Percentiles rank a stretch among this genome's conserved stretches.
phyloP scores from a whole-genome alignment of 2,113 vertebrate species.

The Rhegmatorhina hoffmannsi region DNA sequence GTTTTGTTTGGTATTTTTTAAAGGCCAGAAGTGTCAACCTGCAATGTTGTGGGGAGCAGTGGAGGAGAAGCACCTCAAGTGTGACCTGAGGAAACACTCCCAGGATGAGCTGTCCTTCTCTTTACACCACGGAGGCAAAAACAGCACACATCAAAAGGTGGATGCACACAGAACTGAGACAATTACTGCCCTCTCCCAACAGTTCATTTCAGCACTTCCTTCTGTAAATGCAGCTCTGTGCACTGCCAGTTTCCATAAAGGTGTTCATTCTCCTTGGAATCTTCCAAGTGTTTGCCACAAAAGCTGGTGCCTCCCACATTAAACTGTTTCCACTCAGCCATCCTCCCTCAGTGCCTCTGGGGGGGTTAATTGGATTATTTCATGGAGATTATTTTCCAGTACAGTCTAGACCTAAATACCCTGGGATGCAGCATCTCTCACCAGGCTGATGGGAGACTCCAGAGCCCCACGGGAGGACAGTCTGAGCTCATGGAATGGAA shows the following conservation, averaged over 20 bases:
- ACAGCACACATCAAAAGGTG: neutral
- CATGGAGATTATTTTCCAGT: neutral
- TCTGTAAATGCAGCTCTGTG: neutral
- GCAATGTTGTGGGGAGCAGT: neutral
- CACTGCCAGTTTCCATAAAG: neutral
- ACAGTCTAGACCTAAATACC: neutral
- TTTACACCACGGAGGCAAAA: rapidly evolving
- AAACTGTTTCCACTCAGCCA: neutral
- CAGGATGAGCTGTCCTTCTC: neutral
- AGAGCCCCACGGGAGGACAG: rapidly evolving
- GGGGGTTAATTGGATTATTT: neutral
- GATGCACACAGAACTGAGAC: neutral
- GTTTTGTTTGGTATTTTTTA: neutral
- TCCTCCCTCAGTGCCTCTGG: neutral
- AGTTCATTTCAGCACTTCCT: neutral
- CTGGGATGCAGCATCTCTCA: neutral
- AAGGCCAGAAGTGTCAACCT: neutral
- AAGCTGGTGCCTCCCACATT: neutral
- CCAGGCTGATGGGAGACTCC: neutral
- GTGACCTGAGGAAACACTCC: neutral
- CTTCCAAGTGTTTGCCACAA: neutral
- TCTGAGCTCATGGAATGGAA: rapidly evolving
- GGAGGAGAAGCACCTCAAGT: neutral
- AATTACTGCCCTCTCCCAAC: neutral
- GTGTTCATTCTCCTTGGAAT: neutral